These are phyloP conservation scores for Tenthredo amoena DNA, from an alignment of 2,888 invertebrate species.

Conservation along the genomic window DNA sequence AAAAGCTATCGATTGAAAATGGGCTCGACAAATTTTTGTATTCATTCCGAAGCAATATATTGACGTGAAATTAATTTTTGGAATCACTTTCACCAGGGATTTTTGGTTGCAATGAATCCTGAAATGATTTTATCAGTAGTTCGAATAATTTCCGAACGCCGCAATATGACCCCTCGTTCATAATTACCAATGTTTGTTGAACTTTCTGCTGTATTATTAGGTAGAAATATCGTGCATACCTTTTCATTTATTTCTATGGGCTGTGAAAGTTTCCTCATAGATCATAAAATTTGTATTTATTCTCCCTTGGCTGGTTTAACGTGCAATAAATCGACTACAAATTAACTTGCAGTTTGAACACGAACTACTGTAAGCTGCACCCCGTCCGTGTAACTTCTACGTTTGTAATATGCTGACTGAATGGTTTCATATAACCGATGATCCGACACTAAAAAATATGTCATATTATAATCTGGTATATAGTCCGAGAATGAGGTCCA, in stretches of 20 bases:
- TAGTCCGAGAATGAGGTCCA: not conserved
- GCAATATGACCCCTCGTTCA: conserved; percentile 5
- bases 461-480: not conserved
- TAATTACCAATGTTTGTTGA: conserved; percentile 22
- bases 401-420: not conserved
- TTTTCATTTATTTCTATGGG: conserved; percentile 14
- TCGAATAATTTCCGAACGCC: not conserved
- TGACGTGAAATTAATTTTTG: not conserved
- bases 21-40: not conserved
- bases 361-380: conserved; percentile 1
- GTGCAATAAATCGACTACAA: conserved; percentile 45
- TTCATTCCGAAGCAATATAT: not conserved
- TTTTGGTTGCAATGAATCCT: not conserved
- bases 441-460: not conserved
- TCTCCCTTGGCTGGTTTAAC: not conserved
- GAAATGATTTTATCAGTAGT: not conserved
- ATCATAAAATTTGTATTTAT: conserved; percentile 45
- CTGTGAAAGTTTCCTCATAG: conserved; percentile 29
- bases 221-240: conserved; percentile 33
- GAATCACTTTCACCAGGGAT: not conserved
- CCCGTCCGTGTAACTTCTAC: conserved; percentile 7
- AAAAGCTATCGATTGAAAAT: too few relatives aligned
- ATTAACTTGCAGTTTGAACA: conserved; percentile 46
- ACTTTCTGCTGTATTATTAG: conserved; percentile 26
- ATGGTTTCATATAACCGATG: not conserved